A percentile compares a stretch with the other conserved stretches of the same genome.
phyloP scores from a whole-genome alignment of 2,113 vertebrate species.

The Rhodinocichla rosea region DNA sequence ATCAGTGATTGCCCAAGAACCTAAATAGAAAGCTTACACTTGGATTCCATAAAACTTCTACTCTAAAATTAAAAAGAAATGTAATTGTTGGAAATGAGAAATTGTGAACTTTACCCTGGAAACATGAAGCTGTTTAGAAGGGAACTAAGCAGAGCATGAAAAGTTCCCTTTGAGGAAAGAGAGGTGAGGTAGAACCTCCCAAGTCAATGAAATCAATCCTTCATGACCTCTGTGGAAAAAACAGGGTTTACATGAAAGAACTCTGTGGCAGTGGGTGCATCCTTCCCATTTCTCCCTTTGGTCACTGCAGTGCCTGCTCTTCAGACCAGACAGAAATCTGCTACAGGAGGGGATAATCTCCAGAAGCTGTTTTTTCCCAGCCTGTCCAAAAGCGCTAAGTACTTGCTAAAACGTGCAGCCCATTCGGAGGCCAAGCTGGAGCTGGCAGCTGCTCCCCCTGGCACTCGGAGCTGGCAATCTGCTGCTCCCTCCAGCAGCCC shows the following conservation, averaged over 20 bases:
- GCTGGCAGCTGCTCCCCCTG: neutral
- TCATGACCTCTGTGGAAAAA: neutral
- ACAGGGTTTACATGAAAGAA: rapidly evolving
- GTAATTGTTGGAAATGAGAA: neutral
- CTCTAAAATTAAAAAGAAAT: neutral
- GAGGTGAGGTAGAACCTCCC: neutral
- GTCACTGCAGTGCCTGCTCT: neutral
- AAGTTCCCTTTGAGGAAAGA: neutral
- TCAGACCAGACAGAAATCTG: neutral
- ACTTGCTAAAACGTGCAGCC: constrained; percentile 11
- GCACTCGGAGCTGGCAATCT: neutral
- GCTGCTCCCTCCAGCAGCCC: neutral
- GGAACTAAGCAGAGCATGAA: neutral
- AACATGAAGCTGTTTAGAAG: neutral
- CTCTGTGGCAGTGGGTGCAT: neutral
- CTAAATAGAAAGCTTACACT: neutral
- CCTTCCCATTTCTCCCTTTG: neutral
- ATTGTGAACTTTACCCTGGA: neutral
- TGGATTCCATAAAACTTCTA: neutral
- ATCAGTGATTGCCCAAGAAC: neutral
- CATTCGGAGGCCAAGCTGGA: neutral
- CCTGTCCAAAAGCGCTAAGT: neutral
- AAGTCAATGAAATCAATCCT: neutral
- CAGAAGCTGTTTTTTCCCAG: constrained; percentile 18
- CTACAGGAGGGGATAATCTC: neutral